Base-by-base conservation (phyloP, 2,113 vertebrate species). In the Ellobius talpinus region DNA sequence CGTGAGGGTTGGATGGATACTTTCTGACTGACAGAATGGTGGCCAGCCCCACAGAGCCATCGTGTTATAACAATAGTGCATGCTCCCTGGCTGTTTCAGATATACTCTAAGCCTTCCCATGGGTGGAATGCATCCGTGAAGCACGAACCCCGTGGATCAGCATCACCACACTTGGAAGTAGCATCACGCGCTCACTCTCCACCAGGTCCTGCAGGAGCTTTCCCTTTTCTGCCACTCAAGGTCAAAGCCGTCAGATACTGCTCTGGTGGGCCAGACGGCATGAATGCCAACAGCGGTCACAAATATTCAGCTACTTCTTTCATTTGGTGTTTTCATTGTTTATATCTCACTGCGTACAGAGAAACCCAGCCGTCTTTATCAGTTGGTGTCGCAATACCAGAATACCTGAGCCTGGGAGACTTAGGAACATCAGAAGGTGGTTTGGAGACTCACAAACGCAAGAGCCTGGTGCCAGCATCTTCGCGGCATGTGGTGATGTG, bases 141-240 rank as follows among this genome's bases (percentile, higher is more conserved):
- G 26, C 0, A n/a, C 4, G 1, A 23, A 7, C n/a, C 36, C 26
- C 0, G 19, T 33, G 21, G 23, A 5, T 1, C 0, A 10, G 23
- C 13, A 21, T 12, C 13, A 31, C 9, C 52, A 29, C 23, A 39
- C 21, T 7, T 70, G 63, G 36, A 19, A 6, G 2, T 14, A 6
- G 2, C 14, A 21, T 33, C 1, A 23, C 52, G 31, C 2, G 55
- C 58, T n/a, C 13, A 16, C 31, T 36, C 0, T 9, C 21, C 36
- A 65, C 52, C 42, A 1, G 21, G 61, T 29, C 2, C 55, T n/a
- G 23, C 19, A 1, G 21, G 50, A 52, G 33, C 36, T 50, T 24
- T 24, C 23, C 36, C 23, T 12, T 61, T 45, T 50, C 39, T 17
- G 33, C 16, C 3, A 29, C 47, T 76, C 72, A 24, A 31, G 45